Conservation (phyloP, 2,888 invertebrate species). For the Nomada flava region DNA sequence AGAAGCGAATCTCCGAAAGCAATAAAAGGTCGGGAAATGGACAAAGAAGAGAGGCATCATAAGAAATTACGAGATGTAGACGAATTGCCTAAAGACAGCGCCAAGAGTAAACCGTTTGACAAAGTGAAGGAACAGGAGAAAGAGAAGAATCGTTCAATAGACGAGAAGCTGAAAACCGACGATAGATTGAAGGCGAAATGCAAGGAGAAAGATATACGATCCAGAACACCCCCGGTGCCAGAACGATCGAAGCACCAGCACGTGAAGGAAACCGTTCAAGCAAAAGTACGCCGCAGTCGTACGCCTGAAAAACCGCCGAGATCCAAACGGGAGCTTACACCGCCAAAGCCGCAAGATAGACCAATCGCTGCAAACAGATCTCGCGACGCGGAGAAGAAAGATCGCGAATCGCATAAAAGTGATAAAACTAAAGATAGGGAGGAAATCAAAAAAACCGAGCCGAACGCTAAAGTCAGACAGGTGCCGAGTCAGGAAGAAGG, state of each 20-base stretch:
- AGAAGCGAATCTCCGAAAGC: constrained; percentile 80
- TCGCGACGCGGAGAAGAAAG: constrained; percentile 78
- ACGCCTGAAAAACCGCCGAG: constrained; percentile 79
- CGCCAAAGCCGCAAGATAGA: constrained; percentile 76
- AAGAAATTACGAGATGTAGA: constrained; percentile 70
- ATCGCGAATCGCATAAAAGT: constrained; percentile 78
- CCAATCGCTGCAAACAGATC: constrained; percentile 67
- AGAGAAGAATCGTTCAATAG: constrained; percentile 72
- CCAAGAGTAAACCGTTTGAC: constrained; percentile 72
- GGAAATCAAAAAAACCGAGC: constrained; percentile 62
- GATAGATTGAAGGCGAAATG: constrained; percentile 79
- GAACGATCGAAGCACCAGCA: constrained; percentile 79
- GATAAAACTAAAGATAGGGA: constrained; percentile 80
- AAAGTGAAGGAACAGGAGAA: constrained; percentile 78
- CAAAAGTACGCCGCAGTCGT: constrained; percentile 78
- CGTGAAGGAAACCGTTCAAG: constrained; percentile 71
- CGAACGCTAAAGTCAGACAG: constrained; percentile 68
- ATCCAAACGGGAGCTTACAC: constrained; percentile 75
- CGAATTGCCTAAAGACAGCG: constrained; percentile 69
- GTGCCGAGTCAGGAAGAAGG: constrained; percentile 78
- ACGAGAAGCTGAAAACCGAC: constrained; percentile 76
- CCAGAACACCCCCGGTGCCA: constrained; percentile 78
- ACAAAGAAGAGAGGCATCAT: constrained; percentile 75
- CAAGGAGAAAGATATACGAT: constrained; percentile 81
- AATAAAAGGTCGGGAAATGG: constrained; percentile 65